Evolutionary conservation across 2,113 vertebrate genomes (phyloP).

Genomic region (Willisornis vidua): DNA sequence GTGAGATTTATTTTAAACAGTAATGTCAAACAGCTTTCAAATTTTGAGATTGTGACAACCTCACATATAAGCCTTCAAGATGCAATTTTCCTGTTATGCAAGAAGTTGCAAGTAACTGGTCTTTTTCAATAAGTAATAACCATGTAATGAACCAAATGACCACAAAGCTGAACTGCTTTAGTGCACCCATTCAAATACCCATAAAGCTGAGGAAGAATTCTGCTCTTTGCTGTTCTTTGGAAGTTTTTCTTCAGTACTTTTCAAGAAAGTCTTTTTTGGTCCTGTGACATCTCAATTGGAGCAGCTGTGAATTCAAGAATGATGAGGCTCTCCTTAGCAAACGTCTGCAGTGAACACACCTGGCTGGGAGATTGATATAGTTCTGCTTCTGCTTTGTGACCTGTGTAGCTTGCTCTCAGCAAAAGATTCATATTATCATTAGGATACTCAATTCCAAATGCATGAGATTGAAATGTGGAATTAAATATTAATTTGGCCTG

Average conservation of each 20-base stretch:
- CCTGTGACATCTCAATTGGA: not conserved
- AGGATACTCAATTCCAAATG: not conserved
- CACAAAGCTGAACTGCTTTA: not conserved
- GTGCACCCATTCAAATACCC: not conserved
- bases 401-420: not conserved
- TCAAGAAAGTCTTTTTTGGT: not conserved
- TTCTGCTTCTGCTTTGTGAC: not conserved
- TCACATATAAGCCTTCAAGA: not conserved
- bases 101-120: not conserved
- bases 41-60: not conserved
- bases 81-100: not conserved
- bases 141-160: not conserved
- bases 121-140: not conserved
- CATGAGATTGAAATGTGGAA: not conserved
- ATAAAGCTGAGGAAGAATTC: not conserved
- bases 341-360: not conserved
- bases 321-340: not conserved
- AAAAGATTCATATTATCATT: not conserved
- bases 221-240: not conserved
- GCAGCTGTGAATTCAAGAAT: not conserved
- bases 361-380: not conserved
- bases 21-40: not conserved
- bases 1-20: not conserved
- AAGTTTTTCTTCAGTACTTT: not conserved
- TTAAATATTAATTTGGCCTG: not conserved